Base-by-base conservation (phyloP, 2,113 vertebrate genomes). In the Phalacrocorax pelagicus region DNA sequence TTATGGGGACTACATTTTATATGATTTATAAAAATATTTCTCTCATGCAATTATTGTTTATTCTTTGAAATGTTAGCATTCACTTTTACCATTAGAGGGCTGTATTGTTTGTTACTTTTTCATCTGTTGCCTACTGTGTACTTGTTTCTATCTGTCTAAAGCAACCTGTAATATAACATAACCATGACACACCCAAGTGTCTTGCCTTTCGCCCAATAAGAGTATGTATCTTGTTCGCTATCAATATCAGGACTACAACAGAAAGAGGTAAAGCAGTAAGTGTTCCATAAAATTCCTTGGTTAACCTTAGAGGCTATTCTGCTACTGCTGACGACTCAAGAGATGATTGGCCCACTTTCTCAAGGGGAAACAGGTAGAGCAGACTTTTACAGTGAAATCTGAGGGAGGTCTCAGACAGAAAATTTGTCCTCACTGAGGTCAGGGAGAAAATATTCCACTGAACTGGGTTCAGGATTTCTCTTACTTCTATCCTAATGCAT, bases 1-100 rank as follows among this genome's bases (percentile, higher is more conserved):
- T 54, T 62, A 47, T 6, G 14, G 22, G 10, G 6, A 23, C 17
- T 42, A n/a, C 5, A 15, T 66, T 62, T 88, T 18, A 49, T 20
- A 52, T 47, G 17, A 83, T 61, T 69, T 71, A 47, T 36, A 40
- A 57, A 70, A 81, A 44, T 44, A 62, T 42, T 77, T 77, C 4
- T 77, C 24, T 74, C 10, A 5, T 30, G 10, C 17, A 80, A 46
- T 58, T 36, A 57, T 55, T 93, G 59, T 44, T 74, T 83, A 51
- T 81, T 81, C 57, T 70, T 86, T 87, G 42, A 70, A 91, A 77
- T 18, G 70, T 46, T 84, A 88, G 12, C 63, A 42, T 92, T 70
- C 46, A 22, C 9, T 93, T 85, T 93, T 92, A 78, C 96, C 92
- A 91, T 96, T 97, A 97, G 94, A 96, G 92, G 96, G 92, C 93